A percentile compares a stretch with the other conserved stretches of the same genome.
Conservation (phyloP, 2,888 invertebrate species). For the Lingula anatina region DNA sequence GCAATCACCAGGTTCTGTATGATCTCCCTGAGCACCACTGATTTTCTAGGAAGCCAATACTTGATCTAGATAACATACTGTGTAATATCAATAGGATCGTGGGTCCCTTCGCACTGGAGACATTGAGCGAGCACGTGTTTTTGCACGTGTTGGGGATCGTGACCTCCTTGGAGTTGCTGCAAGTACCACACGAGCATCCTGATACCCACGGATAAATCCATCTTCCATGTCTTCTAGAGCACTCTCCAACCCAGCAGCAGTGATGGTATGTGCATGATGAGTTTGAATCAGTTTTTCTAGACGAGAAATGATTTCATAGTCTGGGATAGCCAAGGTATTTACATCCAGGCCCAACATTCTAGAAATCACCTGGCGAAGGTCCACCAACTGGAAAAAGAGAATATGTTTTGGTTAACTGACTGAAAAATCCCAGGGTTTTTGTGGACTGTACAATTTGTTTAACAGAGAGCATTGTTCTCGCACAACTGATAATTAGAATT, state of each 20-base stretch:
- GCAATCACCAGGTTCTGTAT: too few relatives aligned
- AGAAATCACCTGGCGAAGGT: constrained; percentile 49
- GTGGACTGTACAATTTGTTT: too few relatives aligned
- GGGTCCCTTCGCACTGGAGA: constrained; percentile 39
- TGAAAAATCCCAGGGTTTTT: not conserved
- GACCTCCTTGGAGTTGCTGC: not conserved
- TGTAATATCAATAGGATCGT: constrained; percentile 33
- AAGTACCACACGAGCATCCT: constrained; percentile 11
- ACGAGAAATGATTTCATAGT: constrained; percentile 52
- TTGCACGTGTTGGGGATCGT: constrained; percentile 14
- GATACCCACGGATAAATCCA: constrained; percentile 35
- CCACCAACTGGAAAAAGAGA: constrained; percentile 41
- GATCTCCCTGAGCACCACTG: too few relatives aligned
- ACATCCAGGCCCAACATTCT: constrained; percentile 53
- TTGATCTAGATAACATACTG: too few relatives aligned
- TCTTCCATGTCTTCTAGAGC: constrained; percentile 43
- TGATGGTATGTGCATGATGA: constrained; percentile 43
- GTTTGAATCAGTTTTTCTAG: constrained; percentile 51
- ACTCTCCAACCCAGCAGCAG: constrained; percentile 38
- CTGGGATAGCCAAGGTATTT: constrained; percentile 49
- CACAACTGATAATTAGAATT: too few relatives aligned
- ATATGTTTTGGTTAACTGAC: too few relatives aligned
- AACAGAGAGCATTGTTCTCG: too few relatives aligned
- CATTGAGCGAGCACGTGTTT: constrained; percentile 31
- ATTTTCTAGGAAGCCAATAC: too few relatives aligned